phyloP scores from a whole-genome alignment of 2,113 vertebrate genomes.

The Motacilla alba region DNA sequence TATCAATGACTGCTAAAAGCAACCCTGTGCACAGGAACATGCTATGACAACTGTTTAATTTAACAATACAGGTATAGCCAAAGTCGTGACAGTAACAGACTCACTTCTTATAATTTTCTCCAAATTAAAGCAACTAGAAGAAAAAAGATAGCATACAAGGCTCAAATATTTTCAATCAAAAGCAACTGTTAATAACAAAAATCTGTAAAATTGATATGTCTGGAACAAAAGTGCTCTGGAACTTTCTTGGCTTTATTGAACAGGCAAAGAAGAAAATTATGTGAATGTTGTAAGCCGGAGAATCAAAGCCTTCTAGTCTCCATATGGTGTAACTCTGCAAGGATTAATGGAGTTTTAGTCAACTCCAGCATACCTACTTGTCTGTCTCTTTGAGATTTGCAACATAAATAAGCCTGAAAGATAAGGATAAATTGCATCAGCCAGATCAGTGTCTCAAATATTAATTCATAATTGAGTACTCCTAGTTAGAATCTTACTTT shows the following conservation, averaged over 20 bases:
- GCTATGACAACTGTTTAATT: background rate
- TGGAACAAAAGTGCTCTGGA: background rate
- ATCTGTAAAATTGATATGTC: background rate
- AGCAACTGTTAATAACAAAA: background rate
- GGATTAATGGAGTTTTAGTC: background rate
- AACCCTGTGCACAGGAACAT: background rate
- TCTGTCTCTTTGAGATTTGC: background rate
- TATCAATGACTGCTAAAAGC: background rate
- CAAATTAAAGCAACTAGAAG: background rate
- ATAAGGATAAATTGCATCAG: background rate
- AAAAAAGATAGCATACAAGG: background rate
- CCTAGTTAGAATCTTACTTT: background rate
- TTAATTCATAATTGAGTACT: background rate
- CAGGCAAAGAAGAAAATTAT: background rate
- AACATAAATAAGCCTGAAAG: background rate
- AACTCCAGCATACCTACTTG: background rate
- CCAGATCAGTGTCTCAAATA: background rate
- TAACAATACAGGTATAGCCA: background rate
- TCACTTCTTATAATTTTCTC: background rate
- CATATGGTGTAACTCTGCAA: background rate
- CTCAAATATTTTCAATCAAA: background rate
- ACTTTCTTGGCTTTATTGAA: background rate
- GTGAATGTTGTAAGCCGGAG: background rate
- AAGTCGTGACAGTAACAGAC: background rate
- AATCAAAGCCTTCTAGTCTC: background rate